Evolutionary conservation across 2,797 vertebrate genomes (phyloP), one percentile per base, ranked within the genome.

Genomic region (Orientallactaga sibirica): DNA sequence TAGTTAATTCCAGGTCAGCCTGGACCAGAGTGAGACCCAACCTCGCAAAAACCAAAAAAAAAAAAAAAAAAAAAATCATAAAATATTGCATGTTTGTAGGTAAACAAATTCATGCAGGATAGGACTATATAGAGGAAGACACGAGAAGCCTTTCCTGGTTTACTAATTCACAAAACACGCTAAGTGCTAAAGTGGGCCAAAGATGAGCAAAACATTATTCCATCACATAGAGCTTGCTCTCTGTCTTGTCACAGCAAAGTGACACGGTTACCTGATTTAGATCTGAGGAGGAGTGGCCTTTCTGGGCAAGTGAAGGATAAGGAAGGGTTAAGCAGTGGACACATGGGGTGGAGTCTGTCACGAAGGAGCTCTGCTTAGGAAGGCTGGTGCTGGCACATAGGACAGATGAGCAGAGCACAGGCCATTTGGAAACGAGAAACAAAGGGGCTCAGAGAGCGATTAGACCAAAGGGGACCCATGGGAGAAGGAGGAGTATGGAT

Each of bases 161-260:
- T 86, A 89, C 76, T 85, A 87, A 85, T 92, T 85, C 85, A 81
- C 55, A 29, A 91, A 88, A 66, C 29, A 84, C 88, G 82, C 52
- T 74, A 76, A 88, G 62, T 88, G 55, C 22, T 48, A 79, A 85
- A 88, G 62, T 64, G 62, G 52, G 58, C 29, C 82, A 92, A 61
- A 76, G 78, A 90, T 25, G 73, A 77, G 41, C 52, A 79, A 77
- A 93, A 61, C 16, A 61, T 11, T 78, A 15, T 64, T 24, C 43
- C 48, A 37, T 48, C 9, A 29, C 62, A 64, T 0, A 58, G 37
- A 85, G 43, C 5, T 11, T 73, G 29, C 20, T 41, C 75, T 93
- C 68, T 75, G 8, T 15, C 33, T n/a, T 68, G 4, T 43, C 58
- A 78, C 5, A n/a, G 55, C 2, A 27, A 16, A 58, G 18, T 64